Conservation (phyloP, 2,113 vertebrate genomes). For the Brachirus orientalis region DNA sequence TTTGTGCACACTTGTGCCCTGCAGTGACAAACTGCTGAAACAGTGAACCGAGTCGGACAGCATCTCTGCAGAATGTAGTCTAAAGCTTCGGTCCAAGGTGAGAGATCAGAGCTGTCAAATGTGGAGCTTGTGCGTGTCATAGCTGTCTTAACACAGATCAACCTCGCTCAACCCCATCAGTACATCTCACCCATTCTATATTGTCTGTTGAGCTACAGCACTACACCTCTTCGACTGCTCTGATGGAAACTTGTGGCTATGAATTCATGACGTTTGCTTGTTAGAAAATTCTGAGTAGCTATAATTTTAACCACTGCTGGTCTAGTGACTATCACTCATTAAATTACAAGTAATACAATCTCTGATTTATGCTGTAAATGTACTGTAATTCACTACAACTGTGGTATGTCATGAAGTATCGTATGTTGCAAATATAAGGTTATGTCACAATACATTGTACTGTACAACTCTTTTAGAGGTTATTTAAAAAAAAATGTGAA, state of each 20-base stretch:
- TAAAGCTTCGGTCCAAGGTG: slow-evolving; percentile 22
- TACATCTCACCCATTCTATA: background rate
- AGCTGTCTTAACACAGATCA: slow-evolving; percentile 16
- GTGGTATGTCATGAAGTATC: too few relatives aligned
- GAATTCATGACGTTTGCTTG: background rate
- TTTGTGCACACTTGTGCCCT: slow-evolving; percentile 11
- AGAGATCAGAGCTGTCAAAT: slow-evolving; percentile 26
- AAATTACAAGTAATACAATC: too few relatives aligned
- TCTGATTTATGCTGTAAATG: too few relatives aligned
- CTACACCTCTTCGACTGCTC: background rate
- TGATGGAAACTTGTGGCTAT: background rate
- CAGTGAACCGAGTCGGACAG: slow-evolving; percentile 13
- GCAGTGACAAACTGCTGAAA: slow-evolving; percentile 33
- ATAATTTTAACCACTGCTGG: too few relatives aligned
- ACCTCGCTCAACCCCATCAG: slow-evolving; percentile 4
- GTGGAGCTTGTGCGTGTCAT: slow-evolving; percentile 4
- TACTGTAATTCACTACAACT: too few relatives aligned
- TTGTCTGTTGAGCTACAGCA: background rate
- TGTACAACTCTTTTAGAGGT: too few relatives aligned
- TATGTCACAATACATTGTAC: too few relatives aligned
- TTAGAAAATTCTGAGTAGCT: too few relatives aligned
- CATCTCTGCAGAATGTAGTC: slow-evolving; percentile 10
- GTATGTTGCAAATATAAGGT: too few relatives aligned
- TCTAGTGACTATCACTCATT: too few relatives aligned
- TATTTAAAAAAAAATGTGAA: too few relatives aligned